These are phyloP conservation scores for Sternarchorhynchus goeldii DNA, from an alignment of 2,797 vertebrate genomes.

Conservation along the genomic window DNA sequence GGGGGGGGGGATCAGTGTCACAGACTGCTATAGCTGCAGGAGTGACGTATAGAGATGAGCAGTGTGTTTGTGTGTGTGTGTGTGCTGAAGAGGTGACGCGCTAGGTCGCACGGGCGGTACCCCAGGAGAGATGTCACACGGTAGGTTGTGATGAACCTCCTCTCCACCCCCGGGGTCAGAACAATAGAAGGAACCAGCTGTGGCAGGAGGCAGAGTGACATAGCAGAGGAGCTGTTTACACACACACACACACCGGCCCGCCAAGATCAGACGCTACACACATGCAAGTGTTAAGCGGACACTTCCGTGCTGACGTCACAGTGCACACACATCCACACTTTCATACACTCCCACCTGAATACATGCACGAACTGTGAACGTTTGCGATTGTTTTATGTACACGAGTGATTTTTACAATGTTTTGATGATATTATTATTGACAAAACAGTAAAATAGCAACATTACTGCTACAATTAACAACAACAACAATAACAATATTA, in stretches of 20 bases:
- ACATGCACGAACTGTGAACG: neutral
- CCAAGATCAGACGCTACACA: constrained; percentile 30
- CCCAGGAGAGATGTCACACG: constrained; percentile 66
- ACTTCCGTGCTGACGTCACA: constrained; percentile 2
- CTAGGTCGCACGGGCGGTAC: constrained; percentile 60
- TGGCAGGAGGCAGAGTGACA: constrained; percentile 61
- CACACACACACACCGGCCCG: constrained; percentile 32
- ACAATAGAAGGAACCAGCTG: constrained; percentile 80
- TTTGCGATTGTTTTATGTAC: too few relatives aligned
- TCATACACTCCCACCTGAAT: neutral
- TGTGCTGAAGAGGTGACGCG: constrained; percentile 33
- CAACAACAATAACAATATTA: too few relatives aligned
- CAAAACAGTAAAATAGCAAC: too few relatives aligned
- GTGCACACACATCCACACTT: constrained; percentile 7
- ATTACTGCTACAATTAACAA: too few relatives aligned
- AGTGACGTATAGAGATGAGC: constrained; percentile 33
- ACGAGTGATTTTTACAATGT: too few relatives aligned
- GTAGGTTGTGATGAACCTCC: constrained; percentile 58
- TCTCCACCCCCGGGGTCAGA: constrained; percentile 41
- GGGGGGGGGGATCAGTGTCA: neutral
- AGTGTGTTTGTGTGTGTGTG: constrained; percentile 42
- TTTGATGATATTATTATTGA: too few relatives aligned
- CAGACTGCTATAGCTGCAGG: constrained; percentile 2
- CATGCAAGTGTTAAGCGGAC: neutral
- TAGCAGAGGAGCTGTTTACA: constrained; percentile 67